Evolutionary conservation across 1,140 invertebrate species (phyloP).

Genomic region (Asbolus verrucosus): DNA sequence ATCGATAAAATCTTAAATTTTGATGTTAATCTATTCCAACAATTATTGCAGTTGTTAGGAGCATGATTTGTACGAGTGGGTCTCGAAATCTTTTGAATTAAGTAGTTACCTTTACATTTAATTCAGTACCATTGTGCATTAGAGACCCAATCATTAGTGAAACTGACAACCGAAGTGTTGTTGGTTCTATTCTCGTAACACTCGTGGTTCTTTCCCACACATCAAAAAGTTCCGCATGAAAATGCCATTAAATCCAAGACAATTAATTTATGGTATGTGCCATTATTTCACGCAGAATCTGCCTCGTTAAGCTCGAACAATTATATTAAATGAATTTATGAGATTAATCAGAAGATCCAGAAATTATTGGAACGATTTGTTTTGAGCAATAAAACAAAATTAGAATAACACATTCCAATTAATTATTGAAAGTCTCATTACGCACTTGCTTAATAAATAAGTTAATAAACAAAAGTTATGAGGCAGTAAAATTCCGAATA

Average conservation of each 20-base stretch:
- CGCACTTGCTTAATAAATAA: slow-evolving; percentile 1
- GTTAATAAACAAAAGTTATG: neutral
- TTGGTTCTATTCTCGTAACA: no score
- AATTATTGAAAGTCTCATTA: neutral
- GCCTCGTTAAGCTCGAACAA: slow-evolving; percentile 3
- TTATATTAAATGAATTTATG: slow-evolving; percentile 27
- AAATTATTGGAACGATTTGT: slow-evolving; percentile 1
- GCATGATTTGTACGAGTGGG: no score
- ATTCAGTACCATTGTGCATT: no score
- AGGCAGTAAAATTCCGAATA: neutral
- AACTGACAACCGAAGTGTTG: no score
- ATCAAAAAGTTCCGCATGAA: no score
- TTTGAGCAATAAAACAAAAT: slow-evolving; percentile 21
- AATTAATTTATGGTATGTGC: slow-evolving; percentile 18
- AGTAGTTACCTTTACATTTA: no score
- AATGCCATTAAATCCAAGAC: neutral
- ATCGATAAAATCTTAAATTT: no score
- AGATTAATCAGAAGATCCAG: neutral
- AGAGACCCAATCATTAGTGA: no score
- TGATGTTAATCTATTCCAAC: no score
- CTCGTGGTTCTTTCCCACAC: neutral
- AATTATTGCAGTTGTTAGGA: no score
- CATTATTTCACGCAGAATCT: slow-evolving; percentile 29
- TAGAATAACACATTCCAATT: slow-evolving; percentile 6
- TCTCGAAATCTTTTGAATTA: no score